A percentile compares a stretch with the other conserved stretches of the same genome.
These are phyloP conservation scores for Augochlora pura DNA, from an alignment of 1,140 invertebrate genomes.

Conservation along the genomic window DNA sequence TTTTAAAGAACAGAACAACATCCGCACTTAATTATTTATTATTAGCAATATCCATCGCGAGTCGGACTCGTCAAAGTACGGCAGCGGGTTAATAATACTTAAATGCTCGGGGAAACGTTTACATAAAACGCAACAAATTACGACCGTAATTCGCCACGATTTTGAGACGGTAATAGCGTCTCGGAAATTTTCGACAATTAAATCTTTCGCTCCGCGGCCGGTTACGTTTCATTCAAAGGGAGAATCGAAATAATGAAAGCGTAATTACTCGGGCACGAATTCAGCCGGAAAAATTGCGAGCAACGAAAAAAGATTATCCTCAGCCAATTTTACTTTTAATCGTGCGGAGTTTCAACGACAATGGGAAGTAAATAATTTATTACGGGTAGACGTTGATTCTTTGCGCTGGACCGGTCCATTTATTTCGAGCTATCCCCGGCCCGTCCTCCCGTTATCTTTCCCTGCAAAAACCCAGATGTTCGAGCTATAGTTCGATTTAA, in stretches of 20 bases:
- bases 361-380: not conserved
- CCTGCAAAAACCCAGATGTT: too few species aligned
- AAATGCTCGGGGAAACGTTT: too few species aligned
- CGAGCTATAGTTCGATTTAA: too few species aligned
- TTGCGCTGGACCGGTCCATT: not conserved
- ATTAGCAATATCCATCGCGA: too few species aligned
- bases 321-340: not conserved
- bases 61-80: too few species aligned
- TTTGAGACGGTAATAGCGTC: too few species aligned
- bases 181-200: not conserved
- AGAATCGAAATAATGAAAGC: slow-evolving; percentile 5
- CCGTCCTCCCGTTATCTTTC: too few species aligned
- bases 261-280: not conserved
- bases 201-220: not conserved
- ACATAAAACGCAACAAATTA: not conserved
- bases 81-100: too few species aligned
- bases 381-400: not conserved
- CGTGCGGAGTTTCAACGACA: not conserved
- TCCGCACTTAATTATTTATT: too few species aligned
- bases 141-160: too few species aligned
- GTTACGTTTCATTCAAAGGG: not conserved
- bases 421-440: too few species aligned
- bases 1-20: too few species aligned
- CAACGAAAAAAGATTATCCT: not conserved
- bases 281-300: not conserved